These are phyloP conservation scores for Spheniscus mendiculus DNA, from an alignment of 2,113 vertebrate genomes.

Conservation along the genomic window DNA sequence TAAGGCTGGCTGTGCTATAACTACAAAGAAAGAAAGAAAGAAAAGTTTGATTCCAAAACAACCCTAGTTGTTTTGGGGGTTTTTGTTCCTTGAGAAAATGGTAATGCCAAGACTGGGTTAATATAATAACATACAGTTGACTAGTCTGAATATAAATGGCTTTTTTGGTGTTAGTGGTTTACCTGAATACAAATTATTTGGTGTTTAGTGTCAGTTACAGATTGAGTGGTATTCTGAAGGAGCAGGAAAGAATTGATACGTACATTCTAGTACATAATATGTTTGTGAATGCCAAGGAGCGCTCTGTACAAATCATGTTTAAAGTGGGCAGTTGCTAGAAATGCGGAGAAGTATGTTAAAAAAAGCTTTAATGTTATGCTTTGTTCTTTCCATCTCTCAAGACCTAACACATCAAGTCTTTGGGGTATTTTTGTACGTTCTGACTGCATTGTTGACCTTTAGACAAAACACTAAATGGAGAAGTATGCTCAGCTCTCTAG, in stretches of 20 bases:
- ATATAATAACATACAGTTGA: not conserved
- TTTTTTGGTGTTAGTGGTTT: not conserved
- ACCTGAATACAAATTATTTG: not conserved
- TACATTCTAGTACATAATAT: not conserved
- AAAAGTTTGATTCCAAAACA: not conserved
- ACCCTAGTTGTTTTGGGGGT: not conserved
- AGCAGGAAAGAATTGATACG: not conserved
- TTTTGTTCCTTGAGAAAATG: not conserved
- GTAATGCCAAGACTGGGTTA: not conserved
- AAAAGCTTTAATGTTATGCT: not conserved
- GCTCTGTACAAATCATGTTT: not conserved
- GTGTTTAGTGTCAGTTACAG: not conserved
- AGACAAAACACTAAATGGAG: slow-evolving; percentile 1
- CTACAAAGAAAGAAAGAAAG: not conserved
- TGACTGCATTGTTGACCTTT: not conserved
- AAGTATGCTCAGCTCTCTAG: not conserved
- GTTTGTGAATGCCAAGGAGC: not conserved
- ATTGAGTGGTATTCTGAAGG: not conserved
- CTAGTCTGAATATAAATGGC: not conserved
- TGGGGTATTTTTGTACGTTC: not conserved
- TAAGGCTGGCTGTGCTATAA: not conserved
- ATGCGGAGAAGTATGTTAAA: not conserved
- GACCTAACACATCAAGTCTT: not conserved
- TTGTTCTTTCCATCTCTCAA: not conserved
- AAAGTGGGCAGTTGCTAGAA: not conserved